These are phyloP conservation scores for Cephalopholis sonnerati DNA, from an alignment of 2,113 vertebrate genomes.

Conservation along the genomic window DNA sequence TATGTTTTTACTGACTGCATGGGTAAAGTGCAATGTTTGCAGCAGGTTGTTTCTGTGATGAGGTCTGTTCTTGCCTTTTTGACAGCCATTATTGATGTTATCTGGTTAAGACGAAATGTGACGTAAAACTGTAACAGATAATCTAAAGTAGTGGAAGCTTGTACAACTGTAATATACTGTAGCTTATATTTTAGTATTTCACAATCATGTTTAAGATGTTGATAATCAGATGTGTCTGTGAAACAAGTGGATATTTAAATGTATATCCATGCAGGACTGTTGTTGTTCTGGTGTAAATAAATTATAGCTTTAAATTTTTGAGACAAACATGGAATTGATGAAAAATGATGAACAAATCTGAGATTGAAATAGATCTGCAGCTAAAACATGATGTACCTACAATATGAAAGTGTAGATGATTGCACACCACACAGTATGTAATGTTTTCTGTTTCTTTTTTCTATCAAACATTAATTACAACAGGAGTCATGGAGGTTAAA, in stretches of 20 bases:
- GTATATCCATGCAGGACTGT: not conserved
- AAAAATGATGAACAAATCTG: slow-evolving; percentile 10
- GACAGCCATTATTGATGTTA: slow-evolving; percentile 22
- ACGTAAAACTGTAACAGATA: not conserved
- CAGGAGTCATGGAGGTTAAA: not conserved
- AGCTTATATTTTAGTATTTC: slow-evolving; percentile 26
- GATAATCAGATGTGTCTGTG: slow-evolving; percentile 16
- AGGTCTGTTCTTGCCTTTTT: slow-evolving; percentile 27
- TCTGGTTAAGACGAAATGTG: slow-evolving; percentile 25
- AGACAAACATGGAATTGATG: not conserved
- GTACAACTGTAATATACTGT: slow-evolving; percentile 39
- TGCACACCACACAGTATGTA: not conserved
- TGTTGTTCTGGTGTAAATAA: slow-evolving; percentile 31
- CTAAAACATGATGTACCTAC: not conserved
- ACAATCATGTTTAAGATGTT: slow-evolving; percentile 8
- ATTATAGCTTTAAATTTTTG: not conserved
- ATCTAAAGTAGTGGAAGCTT: slow-evolving; percentile 12
- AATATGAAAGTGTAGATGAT: not conserved
- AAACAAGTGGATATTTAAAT: slow-evolving; percentile 31
- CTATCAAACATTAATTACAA: not conserved
- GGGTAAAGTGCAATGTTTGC: slow-evolving; percentile 75
- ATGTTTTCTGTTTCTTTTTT: not conserved
- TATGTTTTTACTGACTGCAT: slow-evolving; percentile 58
- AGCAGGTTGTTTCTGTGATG: slow-evolving; percentile 19
- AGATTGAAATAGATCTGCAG: not conserved